phyloP scores from a whole-genome alignment of 2,797 vertebrate genomes.

The Megaceryle alcyon region DNA sequence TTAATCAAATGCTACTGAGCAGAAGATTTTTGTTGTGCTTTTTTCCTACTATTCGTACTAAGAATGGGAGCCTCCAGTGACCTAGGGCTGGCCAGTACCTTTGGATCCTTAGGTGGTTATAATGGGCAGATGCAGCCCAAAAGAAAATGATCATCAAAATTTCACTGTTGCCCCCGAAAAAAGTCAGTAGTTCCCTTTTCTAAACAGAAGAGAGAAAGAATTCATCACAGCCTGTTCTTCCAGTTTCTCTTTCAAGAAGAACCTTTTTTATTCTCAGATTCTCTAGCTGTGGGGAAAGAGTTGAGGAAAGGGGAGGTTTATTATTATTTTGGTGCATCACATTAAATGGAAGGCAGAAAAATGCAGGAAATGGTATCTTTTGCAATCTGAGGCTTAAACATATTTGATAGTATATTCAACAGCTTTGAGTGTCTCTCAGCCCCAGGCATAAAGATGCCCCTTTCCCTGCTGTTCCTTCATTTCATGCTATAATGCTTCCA shows the following conservation, averaged over 20 bases:
- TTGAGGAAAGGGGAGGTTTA: neutral
- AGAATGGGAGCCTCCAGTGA: neutral
- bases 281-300: neutral
- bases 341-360: neutral
- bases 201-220: neutral
- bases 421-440: conserved; percentile 13
- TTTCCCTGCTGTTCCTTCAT: conserved; percentile 60
- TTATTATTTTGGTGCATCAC: neutral
- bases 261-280: neutral
- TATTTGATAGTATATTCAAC: conserved; percentile 3
- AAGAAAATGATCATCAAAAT: neutral
- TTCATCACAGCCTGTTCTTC: neutral
- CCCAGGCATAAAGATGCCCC: conserved; percentile 8
- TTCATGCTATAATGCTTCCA: conserved; percentile 60
- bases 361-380: neutral
- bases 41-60: neutral
- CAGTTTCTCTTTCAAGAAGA: neutral
- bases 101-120: neutral
- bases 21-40: neutral
- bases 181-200: neutral
- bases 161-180: neutral
- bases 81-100: neutral
- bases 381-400: conserved; percentile 23
- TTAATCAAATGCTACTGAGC: conserved; percentile 19
- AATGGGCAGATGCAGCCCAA: neutral